Evolutionary conservation across 30 jellyfish, hydroid and myxozoan genomes (phyloP).

Genomic region (Aurelia aurita complex sp. Pacific): DNA sequence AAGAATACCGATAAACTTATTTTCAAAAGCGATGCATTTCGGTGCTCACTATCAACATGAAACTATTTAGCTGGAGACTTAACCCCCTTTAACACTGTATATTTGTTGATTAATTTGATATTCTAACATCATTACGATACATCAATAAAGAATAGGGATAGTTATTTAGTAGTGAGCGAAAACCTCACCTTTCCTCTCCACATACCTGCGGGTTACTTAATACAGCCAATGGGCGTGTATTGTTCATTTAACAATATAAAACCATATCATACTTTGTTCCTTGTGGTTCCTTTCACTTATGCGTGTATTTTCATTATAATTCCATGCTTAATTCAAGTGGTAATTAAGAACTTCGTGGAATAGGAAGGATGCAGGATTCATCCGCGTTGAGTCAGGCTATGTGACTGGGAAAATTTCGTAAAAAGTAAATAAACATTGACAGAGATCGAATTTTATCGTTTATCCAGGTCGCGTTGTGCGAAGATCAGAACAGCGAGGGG

Average conservation of each 20-base stretch:
- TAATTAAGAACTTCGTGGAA: no score
- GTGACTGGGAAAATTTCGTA: no score
- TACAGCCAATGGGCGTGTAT: conserved; percentile 48
- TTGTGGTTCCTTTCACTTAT: conserved; percentile 26
- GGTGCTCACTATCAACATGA: no score
- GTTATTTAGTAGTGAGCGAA: neutral
- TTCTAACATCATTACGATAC: conserved; percentile 1
- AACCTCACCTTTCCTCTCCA: conserved; percentile 38
- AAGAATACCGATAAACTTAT: no score
- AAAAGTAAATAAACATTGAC: neutral
- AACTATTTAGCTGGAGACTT: neutral
- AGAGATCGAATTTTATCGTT: neutral
- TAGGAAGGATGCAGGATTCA: no score
- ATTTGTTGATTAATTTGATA: neutral
- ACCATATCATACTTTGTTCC: conserved; percentile 26
- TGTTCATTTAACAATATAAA: conserved; percentile 36
- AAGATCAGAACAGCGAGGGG: conserved; percentile 41
- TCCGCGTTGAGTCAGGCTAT: no score
- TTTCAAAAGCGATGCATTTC: no score
- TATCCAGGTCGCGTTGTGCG: conserved; percentile 28
- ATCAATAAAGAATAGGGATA: neutral
- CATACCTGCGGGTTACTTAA: conserved; percentile 57
- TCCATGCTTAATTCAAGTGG: neutral
- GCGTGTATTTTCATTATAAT: conserved; percentile 18
- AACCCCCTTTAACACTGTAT: neutral